These are phyloP conservation scores for Rotaria sp. DNA, from an alignment of 2,888 invertebrate genomes.

Conservation along the genomic window DNA sequence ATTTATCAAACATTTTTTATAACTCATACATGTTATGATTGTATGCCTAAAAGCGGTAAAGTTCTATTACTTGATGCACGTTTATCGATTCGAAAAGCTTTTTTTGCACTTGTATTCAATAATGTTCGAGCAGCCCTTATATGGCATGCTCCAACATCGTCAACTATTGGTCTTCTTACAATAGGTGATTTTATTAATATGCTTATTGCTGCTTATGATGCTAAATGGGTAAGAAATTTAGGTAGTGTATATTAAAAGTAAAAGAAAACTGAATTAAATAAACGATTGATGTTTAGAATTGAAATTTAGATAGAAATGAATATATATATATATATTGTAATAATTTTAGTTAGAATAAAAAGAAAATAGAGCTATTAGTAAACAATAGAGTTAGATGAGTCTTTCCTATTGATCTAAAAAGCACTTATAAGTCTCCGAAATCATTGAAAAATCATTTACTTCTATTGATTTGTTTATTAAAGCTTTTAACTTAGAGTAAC, in stretches of 20 bases:
- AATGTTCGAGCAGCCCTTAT: constrained; percentile 15
- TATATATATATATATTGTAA: too few species aligned
- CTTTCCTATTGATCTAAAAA: too few species aligned
- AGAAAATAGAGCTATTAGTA: too few species aligned
- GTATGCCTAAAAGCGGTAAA: constrained; percentile 20
- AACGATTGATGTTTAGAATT: too few species aligned
- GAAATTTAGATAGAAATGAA: neutral
- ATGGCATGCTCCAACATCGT: neutral
- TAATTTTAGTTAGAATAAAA: too few species aligned
- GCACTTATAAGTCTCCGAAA: too few species aligned
- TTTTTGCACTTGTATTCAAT: constrained; percentile 25
- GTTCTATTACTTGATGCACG: neutral
- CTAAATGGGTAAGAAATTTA: neutral
- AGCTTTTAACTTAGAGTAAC: too few species aligned
- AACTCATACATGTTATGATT: constrained; percentile 23
- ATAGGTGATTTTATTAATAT: constrained; percentile 29
- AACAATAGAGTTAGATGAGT: too few species aligned
- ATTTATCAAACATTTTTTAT: constrained; percentile 11
- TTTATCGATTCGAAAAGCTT: constrained; percentile 25
- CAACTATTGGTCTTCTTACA: neutral
- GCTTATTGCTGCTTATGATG: neutral
- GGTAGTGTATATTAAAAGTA: too few species aligned
- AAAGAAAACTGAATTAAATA: too few species aligned
- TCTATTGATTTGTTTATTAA: too few species aligned
- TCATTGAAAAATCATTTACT: too few species aligned